Conservation (phyloP, 2,888 invertebrate genomes). For the Erebia epiphron region DNA sequence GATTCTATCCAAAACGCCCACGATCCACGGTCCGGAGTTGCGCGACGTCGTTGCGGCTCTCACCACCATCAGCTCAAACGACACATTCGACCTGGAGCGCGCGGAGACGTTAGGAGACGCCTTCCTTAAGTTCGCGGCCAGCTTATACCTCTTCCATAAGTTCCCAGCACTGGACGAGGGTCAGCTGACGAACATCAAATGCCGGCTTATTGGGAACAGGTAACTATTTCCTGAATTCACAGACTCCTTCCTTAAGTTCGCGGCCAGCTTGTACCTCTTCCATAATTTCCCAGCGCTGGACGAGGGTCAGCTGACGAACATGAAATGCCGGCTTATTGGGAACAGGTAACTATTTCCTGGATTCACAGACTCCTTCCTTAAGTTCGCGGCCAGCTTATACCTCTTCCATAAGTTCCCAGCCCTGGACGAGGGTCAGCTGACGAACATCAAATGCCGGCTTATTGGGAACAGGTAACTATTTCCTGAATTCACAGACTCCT, state of each 20-base stretch:
- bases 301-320: conserved; percentile 90
- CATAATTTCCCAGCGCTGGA: conserved; percentile 85
- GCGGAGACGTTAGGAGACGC: conserved; percentile 95
- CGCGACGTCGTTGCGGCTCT: conserved; percentile 83
- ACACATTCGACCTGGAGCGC: conserved; percentile 91
- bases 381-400: conserved; percentile 89
- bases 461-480: conserved; percentile 90
- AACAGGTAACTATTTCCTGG: conserved; percentile 86
- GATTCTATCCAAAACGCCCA: conserved; percentile 48
- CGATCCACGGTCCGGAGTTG: conserved; percentile 71
- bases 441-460: conserved; percentile 86
- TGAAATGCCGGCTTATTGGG: conserved; percentile 88
- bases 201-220: conserved; percentile 89
- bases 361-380: conserved; percentile 89
- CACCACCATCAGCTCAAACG: conserved; percentile 88
- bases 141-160: conserved; percentile 87
- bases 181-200: conserved; percentile 88
- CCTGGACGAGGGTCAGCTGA: conserved; percentile 90
- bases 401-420: conserved; percentile 86
- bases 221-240: conserved; percentile 70
- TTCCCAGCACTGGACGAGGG: conserved; percentile 90
- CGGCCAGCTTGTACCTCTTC: conserved; percentile 88
- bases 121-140: conserved; percentile 90
- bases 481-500: conserved; percentile 83
- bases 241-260: conserved; percentile 93